These are phyloP conservation scores for Vespertilio murinus DNA, from an alignment of 2,797 vertebrate species.

Conservation along the genomic window DNA sequence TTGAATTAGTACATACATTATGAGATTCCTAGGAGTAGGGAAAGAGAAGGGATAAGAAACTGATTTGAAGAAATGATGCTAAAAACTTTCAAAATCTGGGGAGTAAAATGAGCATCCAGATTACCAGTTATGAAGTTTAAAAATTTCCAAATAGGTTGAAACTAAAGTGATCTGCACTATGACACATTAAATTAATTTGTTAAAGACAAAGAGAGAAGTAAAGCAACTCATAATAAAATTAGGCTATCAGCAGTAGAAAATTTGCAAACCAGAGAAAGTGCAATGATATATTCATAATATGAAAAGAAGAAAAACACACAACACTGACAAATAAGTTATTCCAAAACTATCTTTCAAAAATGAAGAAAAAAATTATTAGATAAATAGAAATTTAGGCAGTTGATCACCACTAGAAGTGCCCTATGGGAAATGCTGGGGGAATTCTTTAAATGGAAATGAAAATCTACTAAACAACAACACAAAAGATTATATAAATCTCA, in stretches of 20 bases:
- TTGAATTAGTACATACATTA: neutral
- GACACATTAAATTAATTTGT: neutral
- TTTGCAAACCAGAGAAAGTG: neutral
- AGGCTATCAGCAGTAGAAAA: neutral
- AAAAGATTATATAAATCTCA: neutral
- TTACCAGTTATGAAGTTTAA: neutral
- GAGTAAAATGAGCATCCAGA: neutral
- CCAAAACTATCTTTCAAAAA: neutral
- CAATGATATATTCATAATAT: neutral
- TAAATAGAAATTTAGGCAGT: neutral
- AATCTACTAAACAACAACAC: neutral
- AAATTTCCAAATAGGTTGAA: neutral
- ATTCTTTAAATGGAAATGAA: neutral
- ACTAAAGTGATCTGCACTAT: neutral
- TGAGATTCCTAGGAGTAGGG: neutral
- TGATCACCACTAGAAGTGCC: neutral
- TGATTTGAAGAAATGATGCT: neutral
- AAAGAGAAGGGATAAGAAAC: neutral
- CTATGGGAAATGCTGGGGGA: neutral
- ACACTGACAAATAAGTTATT: neutral
- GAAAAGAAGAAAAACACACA: neutral
- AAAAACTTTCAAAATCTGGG: neutral
- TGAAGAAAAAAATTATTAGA: neutral
- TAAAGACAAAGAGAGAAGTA: neutral
- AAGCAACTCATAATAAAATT: neutral